Percentiles rank a stretch among this genome's conserved stretches.
Evolutionary conservation across 2,888 invertebrate genomes (phyloP).

Genomic region (Endotricha flammealis): DNA sequence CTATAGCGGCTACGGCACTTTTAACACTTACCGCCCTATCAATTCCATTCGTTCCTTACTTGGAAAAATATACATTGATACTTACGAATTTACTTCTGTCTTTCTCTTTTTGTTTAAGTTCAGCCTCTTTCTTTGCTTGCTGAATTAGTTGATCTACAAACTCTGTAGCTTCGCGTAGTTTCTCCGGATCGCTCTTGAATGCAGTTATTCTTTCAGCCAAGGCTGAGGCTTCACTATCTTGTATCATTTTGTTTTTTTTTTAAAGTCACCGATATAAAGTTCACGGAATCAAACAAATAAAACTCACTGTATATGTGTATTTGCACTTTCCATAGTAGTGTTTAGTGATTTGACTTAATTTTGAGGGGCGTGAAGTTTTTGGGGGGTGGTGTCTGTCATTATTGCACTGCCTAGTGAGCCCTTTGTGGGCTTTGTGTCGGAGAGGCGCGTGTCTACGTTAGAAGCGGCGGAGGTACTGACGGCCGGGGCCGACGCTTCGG

Average conservation of each 20-base stretch:
- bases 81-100: slow-evolving; percentile 78
- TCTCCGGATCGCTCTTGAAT: slow-evolving; percentile 79
- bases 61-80: slow-evolving; percentile 72
- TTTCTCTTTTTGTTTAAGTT: slow-evolving; percentile 75
- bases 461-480: slow-evolving; percentile 49
- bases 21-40: slow-evolving; percentile 75
- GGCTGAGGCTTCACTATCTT: slow-evolving; percentile 52
- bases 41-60: slow-evolving; percentile 60
- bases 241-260: slow-evolving; percentile 49
- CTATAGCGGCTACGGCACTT: slow-evolving; percentile 54
- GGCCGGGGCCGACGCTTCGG: slow-evolving; percentile 28
- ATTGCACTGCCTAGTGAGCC: slow-evolving; percentile 20
- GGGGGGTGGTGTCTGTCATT: slow-evolving; percentile 47
- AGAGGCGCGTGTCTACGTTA: slow-evolving; percentile 36
- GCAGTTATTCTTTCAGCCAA: slow-evolving; percentile 73
- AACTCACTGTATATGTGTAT: slow-evolving; percentile 25
- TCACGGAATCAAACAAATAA: slow-evolving; percentile 30
- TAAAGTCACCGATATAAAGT: slow-evolving; percentile 23
- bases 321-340: slow-evolving; percentile 18
- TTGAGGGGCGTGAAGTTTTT: slow-evolving; percentile 26
- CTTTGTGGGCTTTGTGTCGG: slow-evolving; percentile 18
- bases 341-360: slow-evolving; percentile 29
- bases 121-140: slow-evolving; percentile 79
- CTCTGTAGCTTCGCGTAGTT: slow-evolving; percentile 76
- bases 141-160: slow-evolving; percentile 80